Conservation (phyloP, 2,888 invertebrate species). For the Lordiphosa fenestrarum region DNA sequence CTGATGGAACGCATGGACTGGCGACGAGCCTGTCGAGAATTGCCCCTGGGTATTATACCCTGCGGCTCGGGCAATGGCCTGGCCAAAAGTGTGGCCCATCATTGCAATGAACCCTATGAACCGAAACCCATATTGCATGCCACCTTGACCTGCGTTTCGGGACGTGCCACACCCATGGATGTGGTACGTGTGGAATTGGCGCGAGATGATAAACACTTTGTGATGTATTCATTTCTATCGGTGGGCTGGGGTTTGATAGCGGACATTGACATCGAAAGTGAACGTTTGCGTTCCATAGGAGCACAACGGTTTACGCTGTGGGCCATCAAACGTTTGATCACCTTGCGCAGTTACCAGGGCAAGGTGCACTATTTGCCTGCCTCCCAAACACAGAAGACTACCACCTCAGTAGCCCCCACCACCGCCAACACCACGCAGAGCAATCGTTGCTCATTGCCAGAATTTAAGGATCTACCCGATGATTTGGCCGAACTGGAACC, state of each 20-base stretch:
- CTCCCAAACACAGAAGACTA: not conserved
- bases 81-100: constrained; percentile 90
- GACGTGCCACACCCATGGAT: constrained; percentile 89
- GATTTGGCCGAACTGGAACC: constrained; percentile 22
- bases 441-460: constrained; percentile 12
- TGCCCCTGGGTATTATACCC: constrained; percentile 94
- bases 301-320: constrained; percentile 94
- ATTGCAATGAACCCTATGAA: constrained; percentile 90
- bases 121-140: constrained; percentile 89
- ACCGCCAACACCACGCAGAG: too few relatives aligned
- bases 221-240: constrained; percentile 95
- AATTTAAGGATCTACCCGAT: constrained; percentile 49
- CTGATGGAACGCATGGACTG: constrained; percentile 94
- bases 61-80: constrained; percentile 99
- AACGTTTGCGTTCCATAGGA: constrained; percentile 93
- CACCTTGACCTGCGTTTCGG: constrained; percentile 89
- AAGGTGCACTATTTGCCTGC: constrained; percentile 88
- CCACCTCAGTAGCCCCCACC: not conserved
- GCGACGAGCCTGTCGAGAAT: constrained; percentile 87
- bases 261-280: constrained; percentile 99
- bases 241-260: constrained; percentile 98
- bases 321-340: constrained; percentile 91
- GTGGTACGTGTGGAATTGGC: constrained; percentile 91
- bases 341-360: constrained; percentile 92
- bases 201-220: constrained; percentile 75